Evolutionary conservation across 2,888 invertebrate species (phyloP).

Genomic region (Pammene aurita): DNA sequence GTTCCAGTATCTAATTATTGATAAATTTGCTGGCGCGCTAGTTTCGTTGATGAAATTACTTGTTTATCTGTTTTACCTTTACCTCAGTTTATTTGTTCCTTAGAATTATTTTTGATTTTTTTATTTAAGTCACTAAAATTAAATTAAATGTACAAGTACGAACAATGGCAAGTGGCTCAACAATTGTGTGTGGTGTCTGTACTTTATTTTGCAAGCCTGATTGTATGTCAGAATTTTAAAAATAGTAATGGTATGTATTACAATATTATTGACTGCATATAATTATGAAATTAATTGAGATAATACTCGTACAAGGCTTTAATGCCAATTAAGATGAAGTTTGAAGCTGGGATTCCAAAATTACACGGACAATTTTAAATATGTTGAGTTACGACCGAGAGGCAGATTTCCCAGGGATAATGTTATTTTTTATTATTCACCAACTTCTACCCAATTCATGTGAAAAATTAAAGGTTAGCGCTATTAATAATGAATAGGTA

Average conservation of each 20-base stretch:
- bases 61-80: background rate
- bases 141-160: too few relatives aligned
- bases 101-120: too few relatives aligned
- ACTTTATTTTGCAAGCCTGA: too few relatives aligned
- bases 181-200: too few relatives aligned
- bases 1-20: constrained; percentile 32
- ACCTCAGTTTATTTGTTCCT: too few relatives aligned
- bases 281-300: too few relatives aligned
- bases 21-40: constrained; percentile 20
- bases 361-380: background rate
- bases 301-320: too few relatives aligned
- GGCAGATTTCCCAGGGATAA: background rate
- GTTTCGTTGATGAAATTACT: constrained; percentile 21
- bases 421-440: background rate
- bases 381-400: background rate
- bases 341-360: background rate
- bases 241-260: too few relatives aligned
- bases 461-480: background rate
- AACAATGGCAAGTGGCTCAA: too few relatives aligned
- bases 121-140: too few relatives aligned
- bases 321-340: background rate
- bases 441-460: background rate
- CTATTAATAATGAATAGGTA: background rate
- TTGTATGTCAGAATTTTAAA: too few relatives aligned
- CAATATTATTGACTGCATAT: too few relatives aligned